Base-by-base conservation (phyloP, 2,888 invertebrate genomes). In the Amiota mariae region DNA sequence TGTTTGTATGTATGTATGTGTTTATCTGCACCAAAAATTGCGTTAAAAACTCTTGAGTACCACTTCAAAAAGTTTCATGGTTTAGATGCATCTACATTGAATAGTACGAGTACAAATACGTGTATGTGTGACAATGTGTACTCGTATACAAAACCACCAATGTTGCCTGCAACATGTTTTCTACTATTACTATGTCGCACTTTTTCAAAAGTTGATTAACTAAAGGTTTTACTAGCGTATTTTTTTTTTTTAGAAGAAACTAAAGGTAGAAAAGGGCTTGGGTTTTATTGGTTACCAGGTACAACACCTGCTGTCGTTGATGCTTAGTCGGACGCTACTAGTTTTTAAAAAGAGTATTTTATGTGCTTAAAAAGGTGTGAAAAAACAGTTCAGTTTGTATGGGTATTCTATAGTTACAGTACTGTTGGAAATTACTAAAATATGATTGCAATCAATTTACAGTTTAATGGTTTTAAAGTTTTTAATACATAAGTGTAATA, bases 1-100 rank as follows among this genome's bases (percentile, higher is more conserved):
- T 59, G 59, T 20, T 8, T 59, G 20, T 18, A 2, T 24, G 20
- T 18, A 20, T 59, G 59, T 24, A 20, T 20, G 13, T 24, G 59
- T 18, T 20, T 59, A n/a, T 24, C 12, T 20, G n/a, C 66, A 13
- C 67, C 51, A 54, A 68, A 54, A 68, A 24, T 54, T 54, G 51
- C 51, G 12, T 36, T 63, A 63, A 63, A 63, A 63, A 63, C 63
- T 54, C 54, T 68, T 54, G 67, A 68, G 67, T 68, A 54, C 54
- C 54, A 68, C 67, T 68, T 54, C 20, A 68, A 68, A 67, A 51
- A 15, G 66, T 54, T 68, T 36, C 18, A 49, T 51, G 49, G 47
- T n/a, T 11, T 15, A 20, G 47, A 18, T 66, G 48, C 15, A 18
- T 13, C 11, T 10, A 18, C 18, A 48, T 36, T 63, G 46, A 63